Evolutionary conservation across 2,113 vertebrate species (phyloP).

Genomic region (Xenopus borealis): DNA sequence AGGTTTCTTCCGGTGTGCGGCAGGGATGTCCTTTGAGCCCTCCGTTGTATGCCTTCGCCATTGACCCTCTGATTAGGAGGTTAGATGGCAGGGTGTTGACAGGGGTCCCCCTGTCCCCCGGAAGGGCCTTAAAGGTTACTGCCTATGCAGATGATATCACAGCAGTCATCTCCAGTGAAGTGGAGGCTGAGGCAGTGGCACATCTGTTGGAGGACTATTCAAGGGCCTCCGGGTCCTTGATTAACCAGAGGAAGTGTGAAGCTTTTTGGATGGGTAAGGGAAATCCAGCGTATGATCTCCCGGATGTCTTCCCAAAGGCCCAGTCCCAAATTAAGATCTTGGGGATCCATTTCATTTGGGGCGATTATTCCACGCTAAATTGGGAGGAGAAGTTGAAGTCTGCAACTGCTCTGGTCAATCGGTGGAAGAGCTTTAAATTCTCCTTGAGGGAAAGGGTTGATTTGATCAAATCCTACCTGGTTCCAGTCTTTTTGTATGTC

Average conservation of each 20-base stretch:
- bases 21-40: neutral
- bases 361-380: neutral
- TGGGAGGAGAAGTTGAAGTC: neutral
- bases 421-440: neutral
- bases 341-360: conserved; percentile 2
- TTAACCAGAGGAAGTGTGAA: too few relatives aligned
- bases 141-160: neutral
- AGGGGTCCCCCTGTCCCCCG: neutral
- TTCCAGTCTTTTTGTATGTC: neutral
- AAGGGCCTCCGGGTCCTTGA: too few relatives aligned
- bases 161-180: neutral
- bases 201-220: too few relatives aligned
- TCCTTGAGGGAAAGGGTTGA: neutral
- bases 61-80: neutral
- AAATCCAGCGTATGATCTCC: too few relatives aligned
- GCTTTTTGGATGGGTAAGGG: too few relatives aligned
- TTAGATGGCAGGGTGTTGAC: neutral
- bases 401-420: neutral
- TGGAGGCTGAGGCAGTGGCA: neutral
- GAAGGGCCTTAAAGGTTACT: neutral
- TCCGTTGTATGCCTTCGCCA: neutral
- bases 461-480: neutral
- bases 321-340: neutral
- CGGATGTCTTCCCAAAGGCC: neutral
- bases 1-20: neutral